Evolutionary conservation across 2,113 vertebrate species (phyloP).

Genomic region (Butorides virescens): DNA sequence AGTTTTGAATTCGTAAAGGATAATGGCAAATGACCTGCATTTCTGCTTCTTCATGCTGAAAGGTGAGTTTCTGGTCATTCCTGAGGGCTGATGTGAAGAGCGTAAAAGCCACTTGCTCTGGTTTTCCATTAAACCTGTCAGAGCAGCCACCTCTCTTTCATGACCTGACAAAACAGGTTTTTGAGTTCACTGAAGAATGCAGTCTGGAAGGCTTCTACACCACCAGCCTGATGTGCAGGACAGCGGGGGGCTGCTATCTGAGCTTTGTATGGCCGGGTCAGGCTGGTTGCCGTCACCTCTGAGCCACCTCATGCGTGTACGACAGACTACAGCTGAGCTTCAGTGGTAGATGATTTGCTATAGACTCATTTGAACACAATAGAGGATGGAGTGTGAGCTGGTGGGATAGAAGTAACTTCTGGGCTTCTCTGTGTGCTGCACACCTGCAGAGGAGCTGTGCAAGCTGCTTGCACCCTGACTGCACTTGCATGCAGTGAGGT

Average conservation of each 20-base stretch:
- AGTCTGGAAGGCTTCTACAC: not conserved
- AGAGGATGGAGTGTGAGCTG: not conserved
- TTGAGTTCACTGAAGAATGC: not conserved
- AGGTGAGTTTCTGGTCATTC: conserved; percentile 19
- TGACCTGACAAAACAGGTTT: not conserved
- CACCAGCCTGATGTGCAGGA: not conserved
- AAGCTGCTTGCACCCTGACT: not conserved
- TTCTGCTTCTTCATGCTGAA: conserved; percentile 26
- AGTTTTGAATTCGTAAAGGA: not conserved
- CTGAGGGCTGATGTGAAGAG: not conserved
- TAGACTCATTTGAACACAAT: not conserved
- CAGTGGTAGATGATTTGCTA: not conserved
- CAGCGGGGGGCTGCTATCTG: not conserved
- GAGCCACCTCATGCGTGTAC: not conserved
- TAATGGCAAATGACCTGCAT: not conserved
- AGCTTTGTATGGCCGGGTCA: not conserved
- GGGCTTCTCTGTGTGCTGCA: not conserved
- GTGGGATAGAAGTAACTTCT: not conserved
- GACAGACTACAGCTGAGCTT: not conserved
- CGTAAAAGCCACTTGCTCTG: not conserved
- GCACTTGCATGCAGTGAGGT: not conserved
- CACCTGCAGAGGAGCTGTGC: not conserved
- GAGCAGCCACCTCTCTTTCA: not conserved
- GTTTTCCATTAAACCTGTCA: conserved; percentile 1
- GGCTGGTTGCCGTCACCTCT: not conserved